These are phyloP conservation scores for Zaprionus vittiger DNA, from an alignment of 1,140 invertebrate genomes.

Conservation along the genomic window DNA sequence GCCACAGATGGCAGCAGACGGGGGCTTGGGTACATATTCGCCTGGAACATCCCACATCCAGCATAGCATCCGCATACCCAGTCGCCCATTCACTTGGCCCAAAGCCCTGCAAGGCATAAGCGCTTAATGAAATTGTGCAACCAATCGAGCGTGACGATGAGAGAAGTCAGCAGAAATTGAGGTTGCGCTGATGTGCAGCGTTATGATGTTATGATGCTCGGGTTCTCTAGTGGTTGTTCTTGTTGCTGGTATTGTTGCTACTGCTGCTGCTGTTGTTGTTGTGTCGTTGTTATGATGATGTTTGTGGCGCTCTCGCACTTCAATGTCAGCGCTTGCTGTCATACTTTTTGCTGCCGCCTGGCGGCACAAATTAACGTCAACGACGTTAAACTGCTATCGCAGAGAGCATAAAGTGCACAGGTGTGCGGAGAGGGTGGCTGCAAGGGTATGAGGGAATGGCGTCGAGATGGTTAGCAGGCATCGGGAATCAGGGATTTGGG, in stretches of 20 bases:
- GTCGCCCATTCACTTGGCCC: slow-evolving; percentile 16
- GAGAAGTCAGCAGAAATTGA: slow-evolving; percentile 83
- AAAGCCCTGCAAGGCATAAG: slow-evolving; percentile 55
- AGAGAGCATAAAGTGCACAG: slow-evolving; percentile 54
- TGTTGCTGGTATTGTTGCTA: slow-evolving; percentile 1
- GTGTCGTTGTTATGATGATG: slow-evolving; percentile 52
- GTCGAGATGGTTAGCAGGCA: neutral
- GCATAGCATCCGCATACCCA: neutral
- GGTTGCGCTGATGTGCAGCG: slow-evolving; percentile 56
- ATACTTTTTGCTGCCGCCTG: slow-evolving; percentile 44
- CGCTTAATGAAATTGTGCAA: slow-evolving; percentile 84
- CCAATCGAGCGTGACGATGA: slow-evolving; percentile 83
- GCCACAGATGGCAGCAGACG: neutral
- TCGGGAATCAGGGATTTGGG: slow-evolving; percentile 10
- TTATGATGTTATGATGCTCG: slow-evolving; percentile 3
- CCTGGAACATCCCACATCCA: neutral
- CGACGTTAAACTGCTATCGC: slow-evolving; percentile 74
- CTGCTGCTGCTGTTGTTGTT: slow-evolving; percentile 22
- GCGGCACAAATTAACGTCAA: slow-evolving; percentile 76
- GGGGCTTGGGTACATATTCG: neutral
- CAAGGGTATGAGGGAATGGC: neutral
- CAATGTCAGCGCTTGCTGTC: slow-evolving; percentile 40
- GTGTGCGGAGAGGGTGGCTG: neutral
- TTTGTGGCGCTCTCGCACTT: slow-evolving; percentile 41
- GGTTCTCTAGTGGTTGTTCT: neutral